Percentiles rank a stretch among this genome's conserved stretches.
Evolutionary conservation across 2,113 vertebrate genomes (phyloP).

Genomic region (Clarias batrachus): DNA sequence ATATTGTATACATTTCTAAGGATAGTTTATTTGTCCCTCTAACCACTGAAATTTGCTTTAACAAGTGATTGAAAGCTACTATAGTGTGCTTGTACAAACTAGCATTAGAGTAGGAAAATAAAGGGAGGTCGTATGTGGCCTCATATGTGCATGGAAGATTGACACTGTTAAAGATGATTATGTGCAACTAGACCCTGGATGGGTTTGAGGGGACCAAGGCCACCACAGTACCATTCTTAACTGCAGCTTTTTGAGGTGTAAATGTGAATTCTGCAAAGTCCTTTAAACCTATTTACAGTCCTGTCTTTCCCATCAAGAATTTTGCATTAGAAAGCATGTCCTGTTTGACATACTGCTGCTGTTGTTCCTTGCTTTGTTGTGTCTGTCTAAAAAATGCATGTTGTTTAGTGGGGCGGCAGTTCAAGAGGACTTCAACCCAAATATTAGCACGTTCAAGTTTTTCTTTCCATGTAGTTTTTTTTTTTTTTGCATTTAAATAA

Average conservation of each 20-base stretch:
- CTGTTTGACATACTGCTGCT: not conserved
- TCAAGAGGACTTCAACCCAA: conserved; percentile 63
- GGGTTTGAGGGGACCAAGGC: not conserved
- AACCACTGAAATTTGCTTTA: conserved; percentile 24
- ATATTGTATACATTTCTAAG: conserved; percentile 29
- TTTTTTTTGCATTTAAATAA: conserved; percentile 72
- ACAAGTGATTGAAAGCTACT: conserved; percentile 35
- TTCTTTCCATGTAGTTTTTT: conserved; percentile 61
- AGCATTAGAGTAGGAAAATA: conserved; percentile 42
- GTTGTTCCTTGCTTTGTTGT: conserved; percentile 31
- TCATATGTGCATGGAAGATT: conserved; percentile 38
- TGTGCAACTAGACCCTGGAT: conserved; percentile 22
- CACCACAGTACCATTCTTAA: conserved; percentile 36
- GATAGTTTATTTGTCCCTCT: conserved; percentile 32
- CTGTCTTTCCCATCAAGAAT: not conserved
- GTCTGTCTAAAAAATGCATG: conserved; percentile 57
- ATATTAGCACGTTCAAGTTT: conserved; percentile 74
- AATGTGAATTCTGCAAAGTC: conserved; percentile 37
- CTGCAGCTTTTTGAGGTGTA: conserved; percentile 12
- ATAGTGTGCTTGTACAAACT: conserved; percentile 42
- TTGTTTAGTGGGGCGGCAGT: conserved; percentile 61
- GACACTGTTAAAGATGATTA: conserved; percentile 34
- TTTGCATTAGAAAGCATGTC: conserved; percentile 15
- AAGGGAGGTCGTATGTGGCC: conserved; percentile 16
- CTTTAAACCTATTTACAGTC: conserved; percentile 21